Conservation (phyloP, 2,888 invertebrate species). For the Drosophila dives region DNA sequence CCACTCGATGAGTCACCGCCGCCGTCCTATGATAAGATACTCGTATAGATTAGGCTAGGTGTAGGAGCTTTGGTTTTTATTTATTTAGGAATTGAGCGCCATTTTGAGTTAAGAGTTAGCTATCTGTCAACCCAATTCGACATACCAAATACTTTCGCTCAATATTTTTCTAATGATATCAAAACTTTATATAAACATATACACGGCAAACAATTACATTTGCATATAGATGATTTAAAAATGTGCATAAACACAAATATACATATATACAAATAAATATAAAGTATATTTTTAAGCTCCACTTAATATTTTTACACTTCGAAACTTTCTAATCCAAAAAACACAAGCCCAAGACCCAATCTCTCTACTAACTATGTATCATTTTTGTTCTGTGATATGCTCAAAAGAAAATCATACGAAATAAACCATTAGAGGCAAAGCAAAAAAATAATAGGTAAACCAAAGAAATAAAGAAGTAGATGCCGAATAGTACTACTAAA, state of each 20-base stretch:
- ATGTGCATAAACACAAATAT: slow-evolving; percentile 14
- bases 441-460: slow-evolving; percentile 33
- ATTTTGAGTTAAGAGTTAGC: slow-evolving; percentile 57
- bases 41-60: slow-evolving; percentile 86
- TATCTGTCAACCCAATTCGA: slow-evolving; percentile 38
- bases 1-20: slow-evolving; percentile 87
- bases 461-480: slow-evolving; percentile 47
- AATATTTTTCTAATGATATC: slow-evolving; percentile 76
- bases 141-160: slow-evolving; percentile 69
- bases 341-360: slow-evolving; percentile 41
- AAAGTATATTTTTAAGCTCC: slow-evolving; percentile 64
- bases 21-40: slow-evolving; percentile 91
- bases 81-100: slow-evolving; percentile 64
- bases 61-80: slow-evolving; percentile 32
- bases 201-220: slow-evolving; percentile 62
- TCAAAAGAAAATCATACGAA: slow-evolving; percentile 67
- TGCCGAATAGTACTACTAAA: slow-evolving; percentile 27
- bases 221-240: slow-evolving; percentile 55
- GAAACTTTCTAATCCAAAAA: slow-evolving; percentile 54
- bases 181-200: slow-evolving; percentile 75
- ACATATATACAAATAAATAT: slow-evolving; percentile 38
- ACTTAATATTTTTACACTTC: slow-evolving; percentile 76
- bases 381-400: slow-evolving; percentile 83
- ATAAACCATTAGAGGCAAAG: slow-evolving; percentile 48
- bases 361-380: slow-evolving; percentile 73